phyloP scores from a whole-genome alignment of 2,888 invertebrate species.

The Synanthedon vespiformis region DNA sequence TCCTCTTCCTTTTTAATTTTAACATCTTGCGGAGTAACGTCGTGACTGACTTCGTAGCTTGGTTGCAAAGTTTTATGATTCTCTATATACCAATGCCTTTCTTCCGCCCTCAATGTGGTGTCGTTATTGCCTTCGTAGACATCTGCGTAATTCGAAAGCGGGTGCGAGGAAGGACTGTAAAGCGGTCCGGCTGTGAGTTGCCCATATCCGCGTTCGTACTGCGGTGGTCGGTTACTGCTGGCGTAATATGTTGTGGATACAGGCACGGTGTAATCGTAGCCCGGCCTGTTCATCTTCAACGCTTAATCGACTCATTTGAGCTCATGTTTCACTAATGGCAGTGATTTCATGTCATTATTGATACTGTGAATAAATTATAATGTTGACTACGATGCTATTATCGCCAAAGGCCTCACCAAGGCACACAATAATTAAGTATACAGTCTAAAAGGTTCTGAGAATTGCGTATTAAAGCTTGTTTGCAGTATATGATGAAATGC shows the following conservation, averaged over 20 bases:
- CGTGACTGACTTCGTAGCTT: conserved; percentile 43
- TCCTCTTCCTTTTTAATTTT: conserved; percentile 64
- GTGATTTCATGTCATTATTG: conserved; percentile 22
- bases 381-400: conserved; percentile 32
- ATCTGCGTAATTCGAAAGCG: conserved; percentile 62
- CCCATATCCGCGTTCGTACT: conserved; percentile 59
- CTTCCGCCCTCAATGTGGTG: conserved; percentile 62
- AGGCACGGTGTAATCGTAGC: conserved; percentile 65
- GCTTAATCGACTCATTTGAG: conserved; percentile 60
- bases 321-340: conserved; percentile 30
- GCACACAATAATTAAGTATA: not conserved
- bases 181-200: conserved; percentile 50
- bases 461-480: not conserved
- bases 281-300: conserved; percentile 67
- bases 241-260: conserved; percentile 58
- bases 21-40: conserved; percentile 53
- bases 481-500: conserved; percentile 4
- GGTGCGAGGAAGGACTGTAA: conserved; percentile 58
- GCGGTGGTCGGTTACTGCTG: conserved; percentile 54
- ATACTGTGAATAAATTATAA: conserved; percentile 20
- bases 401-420: conserved; percentile 8
- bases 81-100: conserved; percentile 66
- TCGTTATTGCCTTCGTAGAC: conserved; percentile 67
- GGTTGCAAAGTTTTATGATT: conserved; percentile 61
- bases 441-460: not conserved